phyloP scores from a whole-genome alignment of 37 sponge, comb jelly and placozoan species.

The Dysidea cf. avara region DNA sequence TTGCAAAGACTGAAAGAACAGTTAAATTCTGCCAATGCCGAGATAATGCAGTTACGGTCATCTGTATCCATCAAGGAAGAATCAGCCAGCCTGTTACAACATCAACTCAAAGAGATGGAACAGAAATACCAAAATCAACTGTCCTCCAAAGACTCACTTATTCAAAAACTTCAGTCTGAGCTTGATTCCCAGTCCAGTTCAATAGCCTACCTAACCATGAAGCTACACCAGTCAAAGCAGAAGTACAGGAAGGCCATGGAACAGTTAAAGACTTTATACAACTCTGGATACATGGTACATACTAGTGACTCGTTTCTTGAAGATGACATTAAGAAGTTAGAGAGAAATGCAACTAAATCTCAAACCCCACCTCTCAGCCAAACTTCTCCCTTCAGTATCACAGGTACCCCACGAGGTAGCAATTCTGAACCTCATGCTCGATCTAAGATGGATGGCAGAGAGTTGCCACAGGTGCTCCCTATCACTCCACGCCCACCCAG shows the following conservation, averaged over 20 bases:
- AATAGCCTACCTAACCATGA: constrained; percentile 41
- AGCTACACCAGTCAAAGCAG: constrained; percentile 39
- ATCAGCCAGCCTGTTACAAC: constrained; percentile 24
- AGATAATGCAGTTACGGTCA: constrained; percentile 24
- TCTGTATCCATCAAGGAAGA: constrained; percentile 27
- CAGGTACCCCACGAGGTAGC: too few species aligned
- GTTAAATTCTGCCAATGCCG: constrained; percentile 23
- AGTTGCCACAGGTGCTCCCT: too few species aligned
- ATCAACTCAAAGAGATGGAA: constrained; percentile 20
- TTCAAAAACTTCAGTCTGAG: constrained; percentile 16
- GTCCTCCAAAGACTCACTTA: constrained; percentile 8
- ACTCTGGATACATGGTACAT: too few species aligned
- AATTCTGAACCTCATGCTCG: too few species aligned
- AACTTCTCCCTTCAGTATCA: too few species aligned
- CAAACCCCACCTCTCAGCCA: too few species aligned
- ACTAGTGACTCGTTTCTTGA: too few species aligned
- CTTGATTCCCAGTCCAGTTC: constrained; percentile 42
- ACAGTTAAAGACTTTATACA: neutral
- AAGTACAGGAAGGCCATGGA: constrained; percentile 17
- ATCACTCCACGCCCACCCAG: too few species aligned
- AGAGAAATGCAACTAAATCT: too few species aligned
- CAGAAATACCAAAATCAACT: constrained; percentile 10
- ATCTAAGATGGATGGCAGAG: too few species aligned
- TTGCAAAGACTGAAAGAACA: constrained; percentile 35
- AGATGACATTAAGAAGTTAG: too few species aligned